Base-by-base conservation (phyloP, 2,113 vertebrate species). In the Hippocampus barbouri region DNA sequence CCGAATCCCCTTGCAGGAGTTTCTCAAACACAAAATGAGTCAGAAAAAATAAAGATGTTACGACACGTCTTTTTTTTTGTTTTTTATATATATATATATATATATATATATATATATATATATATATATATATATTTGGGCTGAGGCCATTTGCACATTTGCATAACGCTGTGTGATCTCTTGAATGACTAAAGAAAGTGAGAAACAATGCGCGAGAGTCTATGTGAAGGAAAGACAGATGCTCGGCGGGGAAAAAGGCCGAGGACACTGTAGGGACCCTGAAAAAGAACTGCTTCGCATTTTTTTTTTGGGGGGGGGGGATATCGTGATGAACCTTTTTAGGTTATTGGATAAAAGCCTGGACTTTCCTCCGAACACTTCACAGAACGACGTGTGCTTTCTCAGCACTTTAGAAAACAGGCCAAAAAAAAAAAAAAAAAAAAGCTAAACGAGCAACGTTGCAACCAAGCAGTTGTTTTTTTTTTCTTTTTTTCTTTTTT, bases 161-260 rank as follows among this genome's bases (percentile, higher is more conserved):
- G 41, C 38, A 62, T 73, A 47, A 59, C 23, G 0, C 1, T 14
- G 25, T 23, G 77, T 41, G 69, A 15, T 40, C 27, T 76, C 54
- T 68, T 72, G 59, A 66, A 77, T 74, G 61, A 71, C 69, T 76
- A 79, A 75, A 61, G 8, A 73, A 66, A 56, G 80, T 66, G 85
- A 65, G 70, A 87, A 82, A 65, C 62, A 65, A 69, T 69, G 78
- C 79, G 73, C 47, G 66, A 72, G 43, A 72, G 68, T 67, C 72
- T 71, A 71, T 77, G 74, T 54, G 49, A 51, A 51, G 47, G 47
- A 51, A 51, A 51, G 49, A 51, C 49, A 51, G 49, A 51, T 21
- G 49, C 49, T 18, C 49, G 2, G 18, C 2, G 18, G 49, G 18
- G 34, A 38, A 38, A 51, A 51, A 21, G 49, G 18, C 18, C 5